phyloP scores from a whole-genome alignment of 2,797 vertebrate genomes.

The Aotus griseimembra region DNA sequence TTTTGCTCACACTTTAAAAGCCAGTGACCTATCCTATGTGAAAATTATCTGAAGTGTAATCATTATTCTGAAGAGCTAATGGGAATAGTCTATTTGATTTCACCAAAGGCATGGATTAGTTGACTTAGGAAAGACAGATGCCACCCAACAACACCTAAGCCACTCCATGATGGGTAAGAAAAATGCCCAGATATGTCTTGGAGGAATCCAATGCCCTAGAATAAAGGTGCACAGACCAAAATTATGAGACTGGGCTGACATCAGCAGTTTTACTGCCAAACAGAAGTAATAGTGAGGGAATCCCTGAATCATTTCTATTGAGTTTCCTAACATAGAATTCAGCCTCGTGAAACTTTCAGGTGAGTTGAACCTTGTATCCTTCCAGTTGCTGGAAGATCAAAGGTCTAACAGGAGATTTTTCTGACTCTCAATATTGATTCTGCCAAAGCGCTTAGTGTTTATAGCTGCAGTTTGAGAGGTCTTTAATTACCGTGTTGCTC shows the following conservation, averaged over 20 bases:
- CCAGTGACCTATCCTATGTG: not conserved
- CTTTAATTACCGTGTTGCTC: slow-evolving; percentile 72
- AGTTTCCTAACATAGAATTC: slow-evolving; percentile 76
- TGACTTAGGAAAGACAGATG: not conserved
- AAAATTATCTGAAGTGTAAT: slow-evolving; percentile 27
- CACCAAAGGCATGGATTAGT: not conserved
- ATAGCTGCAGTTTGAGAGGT: slow-evolving; percentile 58
- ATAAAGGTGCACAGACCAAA: slow-evolving; percentile 73
- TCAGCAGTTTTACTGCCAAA: slow-evolving; percentile 76
- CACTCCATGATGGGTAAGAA: not conserved
- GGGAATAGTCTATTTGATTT: slow-evolving; percentile 37
- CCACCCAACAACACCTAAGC: not conserved
- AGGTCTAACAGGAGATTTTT: slow-evolving; percentile 42
- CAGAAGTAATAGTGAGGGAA: slow-evolving; percentile 70
- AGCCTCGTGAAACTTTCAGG: slow-evolving; percentile 71
- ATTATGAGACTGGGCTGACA: not conserved
- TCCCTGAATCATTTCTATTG: slow-evolving; percentile 74
- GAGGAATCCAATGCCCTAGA: not conserved
- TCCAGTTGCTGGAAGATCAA: slow-evolving; percentile 66
- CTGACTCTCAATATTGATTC: slow-evolving; percentile 62
- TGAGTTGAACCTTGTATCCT: slow-evolving; percentile 75
- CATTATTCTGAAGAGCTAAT: slow-evolving; percentile 8
- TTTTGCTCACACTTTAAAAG: not conserved
- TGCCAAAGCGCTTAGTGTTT: slow-evolving; percentile 51
- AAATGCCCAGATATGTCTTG: not conserved